Conservation (phyloP, 2,888 invertebrate genomes). For the Carcina quercana region DNA sequence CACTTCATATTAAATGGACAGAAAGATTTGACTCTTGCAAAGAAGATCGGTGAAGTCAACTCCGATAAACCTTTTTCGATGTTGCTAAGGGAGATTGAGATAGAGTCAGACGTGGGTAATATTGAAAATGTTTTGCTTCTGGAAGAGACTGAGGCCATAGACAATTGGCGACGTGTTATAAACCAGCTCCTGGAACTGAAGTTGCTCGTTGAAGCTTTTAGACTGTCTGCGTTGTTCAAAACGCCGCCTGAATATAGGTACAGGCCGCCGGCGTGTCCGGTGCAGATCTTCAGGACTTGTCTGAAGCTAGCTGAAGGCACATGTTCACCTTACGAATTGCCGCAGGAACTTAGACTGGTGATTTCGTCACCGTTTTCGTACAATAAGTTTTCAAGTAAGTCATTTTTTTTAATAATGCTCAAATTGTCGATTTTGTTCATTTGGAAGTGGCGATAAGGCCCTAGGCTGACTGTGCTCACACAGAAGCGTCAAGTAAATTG, state of each 20-base stretch:
- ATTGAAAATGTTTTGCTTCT: constrained; percentile 51
- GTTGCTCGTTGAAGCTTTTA: constrained; percentile 75
- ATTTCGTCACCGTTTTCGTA: constrained; percentile 53
- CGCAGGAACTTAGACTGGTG: constrained; percentile 76
- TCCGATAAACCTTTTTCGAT: constrained; percentile 51
- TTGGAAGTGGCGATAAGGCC: too few relatives aligned
- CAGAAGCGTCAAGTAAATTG: too few relatives aligned
- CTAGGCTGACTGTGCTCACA: too few relatives aligned
- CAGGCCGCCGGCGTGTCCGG: constrained; percentile 50
- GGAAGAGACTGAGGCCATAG: constrained; percentile 51
- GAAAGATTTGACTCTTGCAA: constrained; percentile 41
- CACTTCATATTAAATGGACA: constrained; percentile 53
- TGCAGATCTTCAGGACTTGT: constrained; percentile 77
- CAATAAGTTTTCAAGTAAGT: constrained; percentile 51
- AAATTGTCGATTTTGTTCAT: too few relatives aligned
- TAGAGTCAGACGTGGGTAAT: constrained; percentile 57
- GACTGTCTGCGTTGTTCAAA: constrained; percentile 71
- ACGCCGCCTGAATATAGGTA: constrained; percentile 55
- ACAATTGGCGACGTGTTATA: constrained; percentile 63
- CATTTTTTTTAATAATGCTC: constrained; percentile 1
- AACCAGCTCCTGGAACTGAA: constrained; percentile 71
- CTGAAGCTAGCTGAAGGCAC: constrained; percentile 78
- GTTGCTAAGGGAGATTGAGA: constrained; percentile 55
- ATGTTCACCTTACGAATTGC: constrained; percentile 76
- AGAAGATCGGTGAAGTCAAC: constrained; percentile 36